A percentile compares a stretch with the other conserved stretches of the same genome.
These are phyloP conservation scores for Girardinichthys multiradiatus DNA, from an alignment of 2,113 vertebrate species.

Conservation along the genomic window DNA sequence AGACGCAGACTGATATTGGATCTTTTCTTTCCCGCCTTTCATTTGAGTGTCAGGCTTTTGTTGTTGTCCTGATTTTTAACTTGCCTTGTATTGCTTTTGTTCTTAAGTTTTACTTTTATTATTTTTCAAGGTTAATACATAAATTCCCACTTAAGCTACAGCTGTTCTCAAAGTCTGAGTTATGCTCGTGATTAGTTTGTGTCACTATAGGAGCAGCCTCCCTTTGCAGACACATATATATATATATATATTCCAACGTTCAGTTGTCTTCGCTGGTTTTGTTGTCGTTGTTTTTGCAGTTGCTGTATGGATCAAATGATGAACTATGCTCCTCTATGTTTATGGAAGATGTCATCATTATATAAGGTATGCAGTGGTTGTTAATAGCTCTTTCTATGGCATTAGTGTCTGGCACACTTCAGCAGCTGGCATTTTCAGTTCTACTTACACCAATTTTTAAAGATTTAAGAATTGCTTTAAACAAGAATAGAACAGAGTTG, in stretches of 20 bases:
- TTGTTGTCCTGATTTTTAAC: neutral
- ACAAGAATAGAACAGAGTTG: neutral
- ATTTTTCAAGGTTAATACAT: neutral
- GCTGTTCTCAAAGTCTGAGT: conserved; percentile 5
- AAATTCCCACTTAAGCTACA: neutral
- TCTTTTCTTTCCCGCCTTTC: conserved; percentile 26
- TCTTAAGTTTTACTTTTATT: neutral
- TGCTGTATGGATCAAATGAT: conserved; percentile 57
- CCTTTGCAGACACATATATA: conserved; percentile 3
- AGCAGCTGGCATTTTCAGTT: neutral
- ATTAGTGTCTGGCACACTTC: conserved; percentile 3
- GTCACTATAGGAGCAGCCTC: conserved; percentile 21
- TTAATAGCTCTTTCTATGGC: conserved; percentile 50
- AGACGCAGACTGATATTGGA: conserved; percentile 57
- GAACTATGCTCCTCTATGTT: conserved; percentile 54
- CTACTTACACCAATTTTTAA: neutral
- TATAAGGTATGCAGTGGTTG: conserved; percentile 48
- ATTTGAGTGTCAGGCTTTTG: conserved; percentile 25
- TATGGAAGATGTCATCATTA: conserved; percentile 54
- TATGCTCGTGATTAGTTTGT: conserved; percentile 3
- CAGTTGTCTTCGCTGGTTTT: conserved; percentile 32
- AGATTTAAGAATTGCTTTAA: neutral
- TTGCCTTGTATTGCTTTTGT: neutral
- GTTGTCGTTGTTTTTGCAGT: conserved; percentile 64
- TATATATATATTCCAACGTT: conserved; percentile 12